Percentiles rank a stretch among this genome's conserved stretches.
These are phyloP conservation scores for Eubasilissa splendida DNA, from an alignment of 2,888 invertebrate genomes.

Conservation along the genomic window DNA sequence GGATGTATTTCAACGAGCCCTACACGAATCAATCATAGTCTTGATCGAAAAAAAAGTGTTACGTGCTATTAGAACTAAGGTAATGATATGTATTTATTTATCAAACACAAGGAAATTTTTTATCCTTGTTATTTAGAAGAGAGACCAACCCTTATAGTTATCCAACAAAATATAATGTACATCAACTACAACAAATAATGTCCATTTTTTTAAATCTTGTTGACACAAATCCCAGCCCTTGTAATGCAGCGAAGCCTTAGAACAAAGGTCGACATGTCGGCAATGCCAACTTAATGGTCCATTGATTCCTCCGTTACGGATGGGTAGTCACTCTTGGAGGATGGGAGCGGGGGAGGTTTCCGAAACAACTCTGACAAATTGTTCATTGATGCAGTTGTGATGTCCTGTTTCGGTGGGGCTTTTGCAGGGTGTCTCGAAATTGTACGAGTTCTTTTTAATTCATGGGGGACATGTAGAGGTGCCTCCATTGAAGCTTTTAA, in stretches of 20 bases:
- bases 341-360: not conserved
- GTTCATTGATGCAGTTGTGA: conserved; percentile 50
- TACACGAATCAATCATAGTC: no score
- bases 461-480: not conserved
- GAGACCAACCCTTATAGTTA: no score
- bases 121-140: no score
- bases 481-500: not conserved
- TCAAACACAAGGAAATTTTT: no score
- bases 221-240: conserved; percentile 1
- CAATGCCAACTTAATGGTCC: conserved; percentile 45
- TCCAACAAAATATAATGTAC: no score
- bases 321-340: conserved; percentile 4
- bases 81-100: no score
- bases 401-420: conserved; percentile 35
- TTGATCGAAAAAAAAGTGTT: no score
- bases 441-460: conserved; percentile 13
- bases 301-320: conserved; percentile 25
- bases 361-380: conserved; percentile 45
- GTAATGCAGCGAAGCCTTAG: conserved; percentile 40
- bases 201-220: not conserved
- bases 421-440: not conserved
- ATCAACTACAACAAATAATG: not conserved
- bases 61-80: no score
- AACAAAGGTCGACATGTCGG: conserved; percentile 47
- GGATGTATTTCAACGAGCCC: no score